A percentile compares a stretch with the other conserved stretches of the same genome.
phyloP scores from a whole-genome alignment of 2,888 invertebrate genomes.

The Cheiracanthium punctorium region DNA sequence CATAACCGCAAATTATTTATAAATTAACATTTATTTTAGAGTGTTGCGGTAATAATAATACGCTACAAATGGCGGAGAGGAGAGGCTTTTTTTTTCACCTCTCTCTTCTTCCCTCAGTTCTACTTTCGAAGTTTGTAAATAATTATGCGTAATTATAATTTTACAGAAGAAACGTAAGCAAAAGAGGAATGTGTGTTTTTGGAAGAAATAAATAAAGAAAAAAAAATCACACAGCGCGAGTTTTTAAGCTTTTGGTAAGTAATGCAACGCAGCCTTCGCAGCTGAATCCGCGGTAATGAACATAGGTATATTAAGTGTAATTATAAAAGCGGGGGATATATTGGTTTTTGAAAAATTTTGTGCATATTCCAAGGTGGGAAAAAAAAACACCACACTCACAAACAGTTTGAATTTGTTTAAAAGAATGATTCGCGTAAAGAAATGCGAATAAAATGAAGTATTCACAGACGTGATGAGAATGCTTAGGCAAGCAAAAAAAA shows the following conservation, averaged over 20 bases:
- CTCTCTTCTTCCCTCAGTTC: background rate
- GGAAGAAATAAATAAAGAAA: background rate
- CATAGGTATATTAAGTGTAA: conserved; percentile 3
- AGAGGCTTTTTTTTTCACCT: background rate
- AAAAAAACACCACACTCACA: too few species aligned
- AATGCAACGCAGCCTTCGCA: background rate
- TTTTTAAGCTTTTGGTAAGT: background rate
- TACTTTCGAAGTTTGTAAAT: conserved; percentile 14
- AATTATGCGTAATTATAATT: conserved; percentile 62
- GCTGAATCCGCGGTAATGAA: background rate
- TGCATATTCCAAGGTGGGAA: background rate
- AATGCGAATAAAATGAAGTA: background rate
- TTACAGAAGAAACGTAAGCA: background rate
- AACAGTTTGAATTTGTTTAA: background rate
- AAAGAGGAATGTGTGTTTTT: background rate
- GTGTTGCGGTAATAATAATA: conserved; percentile 17
- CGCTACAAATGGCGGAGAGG: conserved; percentile 7
- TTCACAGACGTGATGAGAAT: background rate
- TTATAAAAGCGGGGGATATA: background rate
- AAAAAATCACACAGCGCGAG: background rate
- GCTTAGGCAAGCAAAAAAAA: background rate
- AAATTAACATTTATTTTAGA: conserved; percentile 59
- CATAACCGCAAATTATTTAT: conserved; percentile 50
- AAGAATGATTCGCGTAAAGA: background rate
- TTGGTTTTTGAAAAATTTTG: conserved; percentile 10